phyloP scores from a whole-genome alignment of 2,888 invertebrate species.

The Junonia oenone region DNA sequence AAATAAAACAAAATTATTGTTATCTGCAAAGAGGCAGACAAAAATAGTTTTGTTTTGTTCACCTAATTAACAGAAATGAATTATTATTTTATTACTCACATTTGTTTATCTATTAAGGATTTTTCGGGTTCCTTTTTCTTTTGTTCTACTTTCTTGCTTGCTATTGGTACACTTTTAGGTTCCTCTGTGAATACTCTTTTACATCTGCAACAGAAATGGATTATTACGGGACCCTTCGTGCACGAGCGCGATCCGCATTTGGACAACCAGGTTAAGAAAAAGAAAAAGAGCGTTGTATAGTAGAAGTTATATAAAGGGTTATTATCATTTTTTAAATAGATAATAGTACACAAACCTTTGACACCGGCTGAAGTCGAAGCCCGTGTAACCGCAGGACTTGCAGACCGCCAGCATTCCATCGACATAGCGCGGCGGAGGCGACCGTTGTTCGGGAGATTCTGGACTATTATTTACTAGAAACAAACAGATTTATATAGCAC shows the following conservation, averaged over 20 bases:
- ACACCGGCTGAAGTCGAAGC: slow-evolving; percentile 88
- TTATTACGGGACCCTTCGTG: too few species aligned
- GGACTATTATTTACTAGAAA: slow-evolving; percentile 53
- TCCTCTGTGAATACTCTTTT: slow-evolving; percentile 85
- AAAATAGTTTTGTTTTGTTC: too few species aligned
- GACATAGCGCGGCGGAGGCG: slow-evolving; percentile 81
- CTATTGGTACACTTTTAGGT: slow-evolving; percentile 80
- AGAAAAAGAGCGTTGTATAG: too few species aligned
- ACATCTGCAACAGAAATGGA: slow-evolving; percentile 65
- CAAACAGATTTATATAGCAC: too few species aligned
- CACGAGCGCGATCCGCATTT: too few species aligned
- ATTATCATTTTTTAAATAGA: neutral
- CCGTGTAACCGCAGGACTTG: slow-evolving; percentile 88
- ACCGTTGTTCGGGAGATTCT: slow-evolving; percentile 74
- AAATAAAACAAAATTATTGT: too few species aligned
- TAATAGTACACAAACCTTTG: slow-evolving; percentile 66
- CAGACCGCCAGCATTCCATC: slow-evolving; percentile 89
- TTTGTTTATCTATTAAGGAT: slow-evolving; percentile 54
- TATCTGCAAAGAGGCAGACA: too few species aligned
- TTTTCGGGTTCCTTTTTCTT: slow-evolving; percentile 73
- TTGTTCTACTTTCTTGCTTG: slow-evolving; percentile 68
- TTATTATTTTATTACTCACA: too few species aligned
- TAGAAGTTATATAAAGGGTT: neutral
- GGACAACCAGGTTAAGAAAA: too few species aligned
- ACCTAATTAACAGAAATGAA: too few species aligned